These are phyloP conservation scores for Camponotus vicinus DNA, from an alignment of 1,140 invertebrate genomes.

Conservation along the genomic window DNA sequence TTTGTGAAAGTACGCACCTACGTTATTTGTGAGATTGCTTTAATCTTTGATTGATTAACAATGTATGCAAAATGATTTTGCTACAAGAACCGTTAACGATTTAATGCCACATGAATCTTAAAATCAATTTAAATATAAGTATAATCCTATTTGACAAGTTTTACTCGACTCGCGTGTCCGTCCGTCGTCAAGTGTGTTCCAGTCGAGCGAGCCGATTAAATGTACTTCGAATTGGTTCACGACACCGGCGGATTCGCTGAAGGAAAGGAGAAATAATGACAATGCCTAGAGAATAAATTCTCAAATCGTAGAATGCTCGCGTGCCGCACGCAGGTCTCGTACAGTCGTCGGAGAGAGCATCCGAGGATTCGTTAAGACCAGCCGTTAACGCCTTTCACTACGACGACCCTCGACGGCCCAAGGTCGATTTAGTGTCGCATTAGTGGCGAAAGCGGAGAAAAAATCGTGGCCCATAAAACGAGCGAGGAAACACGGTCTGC, in stretches of 20 bases:
- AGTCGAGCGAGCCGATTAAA: conserved; percentile 49
- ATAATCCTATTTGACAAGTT: not conserved
- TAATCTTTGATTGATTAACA: not conserved
- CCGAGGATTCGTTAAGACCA: conserved; percentile 72
- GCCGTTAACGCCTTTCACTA: conserved; percentile 68
- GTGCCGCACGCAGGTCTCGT: conserved; percentile 61
- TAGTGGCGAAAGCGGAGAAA: conserved; percentile 54
- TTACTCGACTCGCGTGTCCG: conserved; percentile 42
- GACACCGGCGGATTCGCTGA: conserved; percentile 52
- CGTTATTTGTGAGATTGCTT: not conserved
- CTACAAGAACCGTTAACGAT: not conserved
- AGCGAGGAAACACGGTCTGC: conserved; percentile 26
- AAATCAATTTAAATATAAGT: conserved; percentile 39
- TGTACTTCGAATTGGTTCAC: conserved; percentile 51
- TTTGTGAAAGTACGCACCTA: not conserved
- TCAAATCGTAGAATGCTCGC: conserved; percentile 61
- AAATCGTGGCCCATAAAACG: conserved; percentile 18
- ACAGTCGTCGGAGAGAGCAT: conserved; percentile 65
- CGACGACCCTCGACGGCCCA: conserved; percentile 26
- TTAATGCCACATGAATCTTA: not conserved
- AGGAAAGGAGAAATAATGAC: conserved; percentile 54
- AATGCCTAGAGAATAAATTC: conserved; percentile 59
- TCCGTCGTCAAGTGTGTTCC: conserved; percentile 1
- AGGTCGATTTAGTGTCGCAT: conserved; percentile 67
- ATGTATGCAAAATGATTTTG: not conserved